These are phyloP conservation scores for Cricetomys ansorgei DNA, from an alignment of 2,113 vertebrate species.

Conservation along the genomic window DNA sequence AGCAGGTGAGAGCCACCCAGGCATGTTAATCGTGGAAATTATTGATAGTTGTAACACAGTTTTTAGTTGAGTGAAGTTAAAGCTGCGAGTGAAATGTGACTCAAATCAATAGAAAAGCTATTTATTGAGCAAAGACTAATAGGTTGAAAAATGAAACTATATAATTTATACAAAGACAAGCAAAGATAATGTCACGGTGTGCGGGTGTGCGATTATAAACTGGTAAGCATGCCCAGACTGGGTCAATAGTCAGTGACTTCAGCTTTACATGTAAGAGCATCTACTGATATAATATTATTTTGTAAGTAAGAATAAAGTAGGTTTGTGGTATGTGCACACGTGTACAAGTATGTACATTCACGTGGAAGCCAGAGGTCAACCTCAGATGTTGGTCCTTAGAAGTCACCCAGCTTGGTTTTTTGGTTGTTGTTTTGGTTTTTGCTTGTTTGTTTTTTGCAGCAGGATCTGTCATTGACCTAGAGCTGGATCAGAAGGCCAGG, in stretches of 20 bases:
- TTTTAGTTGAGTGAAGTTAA: background rate
- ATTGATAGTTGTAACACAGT: background rate
- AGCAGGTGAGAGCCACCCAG: background rate
- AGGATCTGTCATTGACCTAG: background rate
- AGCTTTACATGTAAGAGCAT: background rate
- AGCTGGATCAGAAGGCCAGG: background rate
- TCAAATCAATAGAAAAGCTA: background rate
- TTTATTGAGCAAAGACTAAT: background rate
- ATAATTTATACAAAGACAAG: constrained; percentile 5
- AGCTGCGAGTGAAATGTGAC: background rate
- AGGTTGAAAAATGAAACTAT: background rate
- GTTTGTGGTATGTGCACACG: background rate
- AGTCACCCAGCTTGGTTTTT: background rate
- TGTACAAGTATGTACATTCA: background rate
- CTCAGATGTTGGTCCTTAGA: background rate
- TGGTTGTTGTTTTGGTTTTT: too few species aligned
- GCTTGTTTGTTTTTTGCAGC: background rate
- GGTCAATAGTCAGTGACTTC: background rate
- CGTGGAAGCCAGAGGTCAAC: background rate
- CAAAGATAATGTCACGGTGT: background rate
- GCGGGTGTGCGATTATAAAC: background rate
- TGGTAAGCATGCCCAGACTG: background rate
- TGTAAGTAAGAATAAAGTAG: constrained; percentile 16
- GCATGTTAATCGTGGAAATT: background rate
- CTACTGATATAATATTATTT: background rate